phyloP scores from a whole-genome alignment of 2,797 vertebrate species.

The Coranthus polyacanthus region DNA sequence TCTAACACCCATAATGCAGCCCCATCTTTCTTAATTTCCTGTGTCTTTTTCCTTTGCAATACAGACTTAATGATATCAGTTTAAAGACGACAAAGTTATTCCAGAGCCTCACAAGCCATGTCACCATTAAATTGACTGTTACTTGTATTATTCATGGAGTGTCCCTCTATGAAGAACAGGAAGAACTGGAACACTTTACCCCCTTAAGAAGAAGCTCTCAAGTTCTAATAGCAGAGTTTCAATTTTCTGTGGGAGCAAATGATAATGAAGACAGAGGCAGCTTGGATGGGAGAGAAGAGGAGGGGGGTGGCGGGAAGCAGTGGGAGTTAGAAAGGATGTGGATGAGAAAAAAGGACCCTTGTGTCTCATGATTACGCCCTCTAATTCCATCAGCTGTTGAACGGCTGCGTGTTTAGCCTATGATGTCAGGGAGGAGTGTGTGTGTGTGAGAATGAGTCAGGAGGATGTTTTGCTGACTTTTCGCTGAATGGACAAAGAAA shows the following conservation, averaged over 20 bases:
- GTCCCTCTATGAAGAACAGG: too few species aligned
- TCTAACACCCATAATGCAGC: neutral
- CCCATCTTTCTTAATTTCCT: too few species aligned
- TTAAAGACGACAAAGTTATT: too few species aligned
- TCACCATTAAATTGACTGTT: too few species aligned
- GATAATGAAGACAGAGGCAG: slow-evolving; percentile 38
- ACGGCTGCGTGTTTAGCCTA: slow-evolving; percentile 61
- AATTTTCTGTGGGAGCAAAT: slow-evolving; percentile 58
- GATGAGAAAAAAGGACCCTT: slow-evolving; percentile 66
- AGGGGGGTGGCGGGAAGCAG: neutral
- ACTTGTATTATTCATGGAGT: too few species aligned
- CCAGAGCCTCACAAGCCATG: too few species aligned
- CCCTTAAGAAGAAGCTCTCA: slow-evolving; percentile 27
- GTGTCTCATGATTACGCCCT: slow-evolving; percentile 75
- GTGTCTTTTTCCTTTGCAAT: too few species aligned
- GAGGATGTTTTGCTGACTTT: slow-evolving; percentile 70
- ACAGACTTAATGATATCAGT: too few species aligned
- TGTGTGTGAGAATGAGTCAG: slow-evolving; percentile 57
- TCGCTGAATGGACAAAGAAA: slow-evolving; percentile 72
- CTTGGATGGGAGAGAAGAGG: slow-evolving; percentile 16
- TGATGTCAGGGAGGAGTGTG: slow-evolving; percentile 72
- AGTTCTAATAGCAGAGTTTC: slow-evolving; percentile 45
- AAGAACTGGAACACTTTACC: neutral
- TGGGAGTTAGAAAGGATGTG: slow-evolving; percentile 61
- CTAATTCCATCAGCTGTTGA: slow-evolving; percentile 78